phyloP scores from a whole-genome alignment of 2,888 invertebrate genomes.

The Apotomis turbidana region DNA sequence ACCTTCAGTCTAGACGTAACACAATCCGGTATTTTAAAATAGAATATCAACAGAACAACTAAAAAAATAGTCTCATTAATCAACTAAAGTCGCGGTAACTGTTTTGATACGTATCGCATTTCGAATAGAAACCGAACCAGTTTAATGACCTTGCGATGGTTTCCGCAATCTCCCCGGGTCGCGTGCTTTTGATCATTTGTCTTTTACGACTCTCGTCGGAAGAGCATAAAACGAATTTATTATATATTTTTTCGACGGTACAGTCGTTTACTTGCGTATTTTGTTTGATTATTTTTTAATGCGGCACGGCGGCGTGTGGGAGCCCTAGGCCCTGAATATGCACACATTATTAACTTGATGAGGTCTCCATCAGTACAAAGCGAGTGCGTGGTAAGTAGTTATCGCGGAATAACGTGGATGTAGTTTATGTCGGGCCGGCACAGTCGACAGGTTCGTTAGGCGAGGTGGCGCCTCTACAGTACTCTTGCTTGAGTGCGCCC shows the following conservation, averaged over 20 bases:
- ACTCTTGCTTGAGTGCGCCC: slow-evolving; percentile 78
- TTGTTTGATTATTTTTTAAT: slow-evolving; percentile 28
- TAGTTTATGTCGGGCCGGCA: slow-evolving; percentile 68
- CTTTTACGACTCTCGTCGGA: slow-evolving; percentile 65
- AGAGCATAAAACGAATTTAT: slow-evolving; percentile 66
- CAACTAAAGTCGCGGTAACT: slow-evolving; percentile 33
- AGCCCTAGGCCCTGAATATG: slow-evolving; percentile 41
- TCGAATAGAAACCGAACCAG: slow-evolving; percentile 51
- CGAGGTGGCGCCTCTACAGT: slow-evolving; percentile 78
- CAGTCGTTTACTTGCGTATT: slow-evolving; percentile 16
- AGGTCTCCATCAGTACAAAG: slow-evolving; percentile 60
- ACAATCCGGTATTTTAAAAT: neutral
- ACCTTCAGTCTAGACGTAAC: slow-evolving; percentile 18
- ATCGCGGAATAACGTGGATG: slow-evolving; percentile 51
- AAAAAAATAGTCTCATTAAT: slow-evolving; percentile 32
- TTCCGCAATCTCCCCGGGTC: slow-evolving; percentile 55
- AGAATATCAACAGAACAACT: neutral
- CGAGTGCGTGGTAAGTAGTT: slow-evolving; percentile 52
- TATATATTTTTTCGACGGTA: slow-evolving; percentile 53
- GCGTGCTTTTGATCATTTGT: slow-evolving; percentile 67
- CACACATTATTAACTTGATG: slow-evolving; percentile 56
- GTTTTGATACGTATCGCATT: slow-evolving; percentile 47
- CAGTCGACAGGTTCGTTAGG: slow-evolving; percentile 72
- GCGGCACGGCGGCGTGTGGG: slow-evolving; percentile 1
- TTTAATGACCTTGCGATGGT: slow-evolving; percentile 58